Percentiles rank a stretch among this genome's conserved stretches.
phyloP scores from a whole-genome alignment of 35 echinoderm and acorn worm genomes.

The Nesometra sesokonis region DNA sequence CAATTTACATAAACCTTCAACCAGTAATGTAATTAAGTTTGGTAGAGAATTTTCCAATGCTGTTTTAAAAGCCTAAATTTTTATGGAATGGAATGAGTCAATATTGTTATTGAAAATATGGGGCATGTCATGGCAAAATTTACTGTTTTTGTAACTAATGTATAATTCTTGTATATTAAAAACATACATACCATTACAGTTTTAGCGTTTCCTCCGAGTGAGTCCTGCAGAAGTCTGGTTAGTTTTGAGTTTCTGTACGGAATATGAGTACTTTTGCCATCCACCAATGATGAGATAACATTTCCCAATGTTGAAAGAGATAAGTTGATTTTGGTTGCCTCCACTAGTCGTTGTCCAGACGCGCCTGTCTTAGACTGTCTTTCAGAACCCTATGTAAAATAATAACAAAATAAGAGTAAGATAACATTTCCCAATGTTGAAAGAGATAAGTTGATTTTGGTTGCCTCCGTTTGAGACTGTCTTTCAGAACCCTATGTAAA shows the following conservation, averaged over 20 bases:
- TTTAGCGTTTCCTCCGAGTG: slow-evolving; percentile 91
- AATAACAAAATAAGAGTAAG: neutral
- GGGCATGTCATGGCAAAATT: no score
- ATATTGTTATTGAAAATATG: no score
- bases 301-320: slow-evolving; percentile 92
- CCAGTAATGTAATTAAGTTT: no score
- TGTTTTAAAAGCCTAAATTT: no score
- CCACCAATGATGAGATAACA: slow-evolving; percentile 87
- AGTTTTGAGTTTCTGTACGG: slow-evolving; percentile 98
- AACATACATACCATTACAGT: slow-evolving; percentile 93
- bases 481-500: slow-evolving; percentile 78
- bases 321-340: slow-evolving; percentile 96
- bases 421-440: slow-evolving; percentile 87
- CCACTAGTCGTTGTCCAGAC: slow-evolving; percentile 68
- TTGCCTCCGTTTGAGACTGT: slow-evolving; percentile 93
- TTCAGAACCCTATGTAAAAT: slow-evolving; percentile 68
- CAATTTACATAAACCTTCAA: no score
- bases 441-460: neutral
- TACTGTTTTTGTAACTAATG: neutral
- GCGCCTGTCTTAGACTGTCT: slow-evolving; percentile 94
- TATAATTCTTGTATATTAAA: neutral
- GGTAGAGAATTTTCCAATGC: no score
- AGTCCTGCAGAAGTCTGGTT: slow-evolving; percentile 86
- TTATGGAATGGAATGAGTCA: no score
- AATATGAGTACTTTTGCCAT: slow-evolving; percentile 98